Conservation (phyloP, 92 coral and sea anemone species). For the Zoanthus sansibaricus region DNA sequence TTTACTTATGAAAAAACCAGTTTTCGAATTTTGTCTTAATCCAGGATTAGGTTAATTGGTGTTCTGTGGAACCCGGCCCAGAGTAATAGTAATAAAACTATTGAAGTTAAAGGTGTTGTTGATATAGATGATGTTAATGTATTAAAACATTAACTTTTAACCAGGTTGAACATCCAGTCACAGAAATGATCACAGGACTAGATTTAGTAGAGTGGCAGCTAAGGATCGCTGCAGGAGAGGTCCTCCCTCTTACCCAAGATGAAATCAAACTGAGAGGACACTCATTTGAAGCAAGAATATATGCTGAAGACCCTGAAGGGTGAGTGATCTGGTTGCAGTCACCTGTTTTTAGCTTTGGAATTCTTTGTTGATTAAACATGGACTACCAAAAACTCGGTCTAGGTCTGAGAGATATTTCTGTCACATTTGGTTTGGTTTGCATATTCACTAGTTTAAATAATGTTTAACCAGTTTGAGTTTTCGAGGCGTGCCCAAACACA, state of each 20-base stretch:
- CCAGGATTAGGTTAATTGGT: too few species aligned
- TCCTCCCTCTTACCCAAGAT: constrained; percentile 79
- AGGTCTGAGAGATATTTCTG: too few species aligned
- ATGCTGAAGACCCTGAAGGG: constrained; percentile 99
- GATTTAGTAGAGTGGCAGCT: constrained; percentile 99
- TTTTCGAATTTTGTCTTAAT: too few species aligned
- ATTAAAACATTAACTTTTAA: neutral
- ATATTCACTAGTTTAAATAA: too few species aligned
- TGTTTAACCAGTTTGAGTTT: too few species aligned
- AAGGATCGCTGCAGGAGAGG: constrained; percentile 91
- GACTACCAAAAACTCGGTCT: too few species aligned
- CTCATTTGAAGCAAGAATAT: constrained; percentile 96
- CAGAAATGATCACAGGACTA: constrained; percentile 94
- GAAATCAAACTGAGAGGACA: constrained; percentile 83
- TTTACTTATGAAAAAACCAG: too few species aligned
- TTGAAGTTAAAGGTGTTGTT: neutral
- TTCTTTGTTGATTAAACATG: neutral
- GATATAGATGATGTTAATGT: neutral
- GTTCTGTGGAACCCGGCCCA: too few species aligned
- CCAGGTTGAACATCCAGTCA: constrained; percentile 96
- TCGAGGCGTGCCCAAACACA: too few species aligned
- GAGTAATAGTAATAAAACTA: neutral
- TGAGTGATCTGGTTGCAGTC: neutral
- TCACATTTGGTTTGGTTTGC: too few species aligned
- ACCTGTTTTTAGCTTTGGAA: neutral